A percentile compares a stretch with the other conserved stretches of the same genome.
Evolutionary conservation across 2,888 invertebrate species (phyloP).

Genomic region (Scaptomyza caliginosa): DNA sequence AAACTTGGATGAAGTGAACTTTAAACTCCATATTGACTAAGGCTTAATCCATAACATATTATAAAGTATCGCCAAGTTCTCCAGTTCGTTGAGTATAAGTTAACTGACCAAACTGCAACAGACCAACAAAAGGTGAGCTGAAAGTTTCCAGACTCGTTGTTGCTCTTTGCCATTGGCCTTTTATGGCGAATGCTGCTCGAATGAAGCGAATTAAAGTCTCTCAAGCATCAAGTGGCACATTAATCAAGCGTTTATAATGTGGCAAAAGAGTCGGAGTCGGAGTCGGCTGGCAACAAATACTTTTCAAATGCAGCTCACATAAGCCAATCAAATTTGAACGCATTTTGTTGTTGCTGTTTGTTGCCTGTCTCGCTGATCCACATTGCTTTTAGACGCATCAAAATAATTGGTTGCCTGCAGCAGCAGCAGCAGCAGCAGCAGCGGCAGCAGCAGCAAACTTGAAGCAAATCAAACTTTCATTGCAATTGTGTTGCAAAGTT

Average conservation of each 20-base stretch:
- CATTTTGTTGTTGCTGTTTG: slow-evolving; percentile 43
- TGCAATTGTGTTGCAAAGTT: slow-evolving; percentile 38
- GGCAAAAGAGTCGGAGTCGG: slow-evolving; percentile 41
- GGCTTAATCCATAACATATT: no score
- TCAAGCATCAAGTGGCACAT: slow-evolving; percentile 41
- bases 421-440: slow-evolving; percentile 37
- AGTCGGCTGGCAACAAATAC: slow-evolving; percentile 58
- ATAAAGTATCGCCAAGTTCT: no score
- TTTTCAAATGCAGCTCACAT: slow-evolving; percentile 70
- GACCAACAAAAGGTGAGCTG: not conserved
- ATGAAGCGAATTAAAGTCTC: not conserved
- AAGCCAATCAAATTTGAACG: slow-evolving; percentile 74
- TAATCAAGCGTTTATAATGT: slow-evolving; percentile 65
- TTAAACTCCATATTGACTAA: no score
- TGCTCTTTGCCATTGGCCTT: slow-evolving; percentile 44
- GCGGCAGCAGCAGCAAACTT: slow-evolving; percentile 34
- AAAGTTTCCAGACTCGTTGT: slow-evolving; percentile 11
- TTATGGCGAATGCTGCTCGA: slow-evolving; percentile 31
- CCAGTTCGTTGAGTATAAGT: no score
- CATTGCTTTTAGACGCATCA: slow-evolving; percentile 68
- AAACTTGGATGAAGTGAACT: not conserved
- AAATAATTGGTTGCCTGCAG: slow-evolving; percentile 71
- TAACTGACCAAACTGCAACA: not conserved
- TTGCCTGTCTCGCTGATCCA: slow-evolving; percentile 61
- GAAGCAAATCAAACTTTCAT: slow-evolving; percentile 53